Conservation (phyloP, 2,113 vertebrate genomes). For the Ivindomyrus marchei region DNA sequence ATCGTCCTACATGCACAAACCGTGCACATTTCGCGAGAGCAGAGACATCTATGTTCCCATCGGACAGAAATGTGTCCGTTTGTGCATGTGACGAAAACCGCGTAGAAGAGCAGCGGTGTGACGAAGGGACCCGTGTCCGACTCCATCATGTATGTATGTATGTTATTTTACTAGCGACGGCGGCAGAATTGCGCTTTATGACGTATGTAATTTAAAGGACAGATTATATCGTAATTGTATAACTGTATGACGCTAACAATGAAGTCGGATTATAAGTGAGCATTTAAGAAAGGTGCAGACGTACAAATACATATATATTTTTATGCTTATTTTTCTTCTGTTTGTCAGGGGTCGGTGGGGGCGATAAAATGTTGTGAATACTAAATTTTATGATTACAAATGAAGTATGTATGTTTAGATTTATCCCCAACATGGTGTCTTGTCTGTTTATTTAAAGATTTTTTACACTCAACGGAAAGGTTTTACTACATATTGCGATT, state of each 20-base stretch:
- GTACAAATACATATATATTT: conserved; percentile 57
- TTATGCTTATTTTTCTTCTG: conserved; percentile 64
- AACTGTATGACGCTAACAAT: conserved; percentile 70
- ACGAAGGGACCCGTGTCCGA: conserved; percentile 7
- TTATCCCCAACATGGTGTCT: conserved; percentile 70
- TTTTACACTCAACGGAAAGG: background rate
- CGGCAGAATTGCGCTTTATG: conserved; percentile 74
- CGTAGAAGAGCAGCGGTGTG: background rate
- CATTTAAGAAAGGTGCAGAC: conserved; percentile 61
- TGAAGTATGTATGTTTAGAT: conserved; percentile 61
- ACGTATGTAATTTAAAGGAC: conserved; percentile 92
- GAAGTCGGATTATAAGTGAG: conserved; percentile 57
- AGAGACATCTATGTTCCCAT: background rate
- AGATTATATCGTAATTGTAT: conserved; percentile 83
- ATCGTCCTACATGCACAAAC: background rate
- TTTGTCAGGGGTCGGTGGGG: conserved; percentile 42
- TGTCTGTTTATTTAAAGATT: conserved; percentile 66
- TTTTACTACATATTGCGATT: background rate
- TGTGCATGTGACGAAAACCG: background rate
- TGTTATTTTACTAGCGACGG: conserved; percentile 47
- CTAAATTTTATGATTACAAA: conserved; percentile 58
- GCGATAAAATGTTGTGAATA: conserved; percentile 48
- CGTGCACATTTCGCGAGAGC: background rate
- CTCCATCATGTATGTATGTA: conserved; percentile 51
- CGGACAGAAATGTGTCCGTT: background rate